Percentiles rank a stretch among this genome's conserved stretches.
Evolutionary conservation across 2,888 invertebrate species (phyloP).

Genomic region (Ochropleura plecta): DNA sequence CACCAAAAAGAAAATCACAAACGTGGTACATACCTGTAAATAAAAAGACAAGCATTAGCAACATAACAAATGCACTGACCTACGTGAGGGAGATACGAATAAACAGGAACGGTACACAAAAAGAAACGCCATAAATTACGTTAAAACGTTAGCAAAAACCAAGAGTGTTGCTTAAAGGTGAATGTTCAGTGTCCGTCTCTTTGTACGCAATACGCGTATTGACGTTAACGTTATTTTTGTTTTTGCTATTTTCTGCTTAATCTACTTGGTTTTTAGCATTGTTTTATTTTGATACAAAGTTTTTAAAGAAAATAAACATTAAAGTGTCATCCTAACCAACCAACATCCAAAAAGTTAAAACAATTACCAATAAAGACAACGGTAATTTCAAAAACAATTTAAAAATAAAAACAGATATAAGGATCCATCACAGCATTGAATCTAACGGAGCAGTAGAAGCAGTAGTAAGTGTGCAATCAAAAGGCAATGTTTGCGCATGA

Average conservation of each 20-base stretch:
- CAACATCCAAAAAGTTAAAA: neutral
- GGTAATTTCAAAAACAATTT: conserved; percentile 18
- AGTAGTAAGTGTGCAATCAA: conserved; percentile 79
- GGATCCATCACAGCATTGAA: conserved; percentile 41
- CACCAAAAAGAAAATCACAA: conserved; percentile 47
- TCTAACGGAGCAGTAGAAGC: conserved; percentile 53
- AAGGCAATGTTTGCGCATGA: conserved; percentile 81
- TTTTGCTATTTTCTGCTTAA: neutral
- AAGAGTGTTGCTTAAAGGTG: conserved; percentile 71
- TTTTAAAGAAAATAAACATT: neutral
- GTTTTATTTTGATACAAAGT: neutral
- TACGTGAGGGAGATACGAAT: conserved; percentile 77
- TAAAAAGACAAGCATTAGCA: conserved; percentile 61
- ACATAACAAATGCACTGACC: conserved; percentile 78
- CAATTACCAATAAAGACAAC: conserved; percentile 5
- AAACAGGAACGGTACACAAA: conserved; percentile 74
- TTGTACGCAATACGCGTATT: conserved; percentile 30
- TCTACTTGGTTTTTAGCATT: neutral
- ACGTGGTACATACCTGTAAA: conserved; percentile 69
- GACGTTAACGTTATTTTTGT: conserved; percentile 1
- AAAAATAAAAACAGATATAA: conserved; percentile 25
- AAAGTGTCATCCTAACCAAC: neutral
- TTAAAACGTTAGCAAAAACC: conserved; percentile 84
- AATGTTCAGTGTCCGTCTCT: conserved; percentile 64
- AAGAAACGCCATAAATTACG: conserved; percentile 86